Evolutionary conservation across 2,797 vertebrate species (phyloP), one percentile per base, ranked within the genome.

Genomic region (Helostoma temminkii): DNA sequence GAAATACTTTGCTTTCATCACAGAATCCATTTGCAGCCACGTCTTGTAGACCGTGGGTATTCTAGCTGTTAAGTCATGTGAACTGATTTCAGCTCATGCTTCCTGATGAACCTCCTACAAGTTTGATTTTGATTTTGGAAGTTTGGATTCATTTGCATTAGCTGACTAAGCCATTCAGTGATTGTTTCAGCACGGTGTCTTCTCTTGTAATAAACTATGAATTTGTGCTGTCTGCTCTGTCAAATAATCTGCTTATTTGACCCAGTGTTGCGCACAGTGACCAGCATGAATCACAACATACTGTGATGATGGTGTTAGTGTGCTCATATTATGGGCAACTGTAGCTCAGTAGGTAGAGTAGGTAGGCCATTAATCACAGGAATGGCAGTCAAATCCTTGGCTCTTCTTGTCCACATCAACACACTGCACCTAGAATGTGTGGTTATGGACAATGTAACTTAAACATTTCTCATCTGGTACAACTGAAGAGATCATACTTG

Each of bases 341-440:
- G 71, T 62, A 77, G 74, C 71, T 73, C 78, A 82, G 80, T 56
- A 71, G 66, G 65, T 62, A 22, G 55, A 76, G 58, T 48, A 72
- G 66, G 70, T 43, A 34, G 65, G 55, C 47, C 59, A 85, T 87
- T 80, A 75, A 81, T 87, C 71, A 79, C 12, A 43, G 39, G 36
- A 46, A 56, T 45, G 66, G 46, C 45, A 12, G 57, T 67, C 26
- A 46, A 66, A 64, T 67, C 54, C 45, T 36, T 36, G 25, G 34
- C 58, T 76, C 74, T 28, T 71, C 72, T 71, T 18, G 50, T 58
- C 21, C 50, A 55, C 58, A 61, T 71, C 26, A 34, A 64, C 36
- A 71, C 37, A 19, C 63, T 9, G 26, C 16, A 37, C 24, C 26
- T 16, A 15, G 58, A 39, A 26, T 55, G 37, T 58, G 65, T 34